Evolutionary conservation across 2,797 vertebrate genomes (phyloP).

Genomic region (Myripristis jacobus): DNA sequence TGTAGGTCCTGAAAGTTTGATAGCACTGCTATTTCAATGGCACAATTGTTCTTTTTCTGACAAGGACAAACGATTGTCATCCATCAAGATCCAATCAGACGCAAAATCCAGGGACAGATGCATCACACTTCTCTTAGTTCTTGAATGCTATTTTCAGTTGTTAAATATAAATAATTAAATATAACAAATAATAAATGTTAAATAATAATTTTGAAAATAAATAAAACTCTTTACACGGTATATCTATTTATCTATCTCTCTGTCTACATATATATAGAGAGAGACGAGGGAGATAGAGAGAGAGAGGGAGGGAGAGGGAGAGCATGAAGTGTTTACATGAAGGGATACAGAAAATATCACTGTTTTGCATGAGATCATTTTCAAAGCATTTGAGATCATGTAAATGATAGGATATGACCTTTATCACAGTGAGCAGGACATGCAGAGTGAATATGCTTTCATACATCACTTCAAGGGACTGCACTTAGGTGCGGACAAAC

Average conservation of each 20-base stretch:
- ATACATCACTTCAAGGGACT: constrained; percentile 91
- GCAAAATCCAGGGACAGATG: constrained; percentile 75
- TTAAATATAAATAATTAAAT: too few relatives aligned
- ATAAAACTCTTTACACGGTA: too few relatives aligned
- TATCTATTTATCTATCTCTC: too few relatives aligned
- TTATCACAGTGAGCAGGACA: constrained; percentile 91
- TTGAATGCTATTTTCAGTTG: constrained; percentile 82
- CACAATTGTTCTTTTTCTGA: constrained; percentile 89
- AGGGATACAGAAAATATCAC: constrained; percentile 29
- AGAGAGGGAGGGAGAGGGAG: too few relatives aligned
- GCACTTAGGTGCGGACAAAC: constrained; percentile 87
- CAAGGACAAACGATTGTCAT: constrained; percentile 93
- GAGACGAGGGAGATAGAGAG: too few relatives aligned
- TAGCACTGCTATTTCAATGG: constrained; percentile 89
- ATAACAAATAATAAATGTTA: too few relatives aligned
- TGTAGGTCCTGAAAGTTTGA: constrained; percentile 90
- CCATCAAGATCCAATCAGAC: constrained; percentile 91
- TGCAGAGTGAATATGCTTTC: constrained; percentile 89
- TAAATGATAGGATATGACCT: constrained; percentile 94
- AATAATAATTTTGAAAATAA: too few relatives aligned
- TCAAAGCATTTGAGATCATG: constrained; percentile 85
- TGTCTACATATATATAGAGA: too few relatives aligned
- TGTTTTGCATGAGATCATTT: constrained; percentile 30
- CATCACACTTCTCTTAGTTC: constrained; percentile 84
- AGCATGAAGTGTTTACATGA: too few relatives aligned